Evolutionary conservation across 1,140 invertebrate species (phyloP), one percentile per base, ranked within the genome.

Genomic region (Heliconius hermathena): DNA sequence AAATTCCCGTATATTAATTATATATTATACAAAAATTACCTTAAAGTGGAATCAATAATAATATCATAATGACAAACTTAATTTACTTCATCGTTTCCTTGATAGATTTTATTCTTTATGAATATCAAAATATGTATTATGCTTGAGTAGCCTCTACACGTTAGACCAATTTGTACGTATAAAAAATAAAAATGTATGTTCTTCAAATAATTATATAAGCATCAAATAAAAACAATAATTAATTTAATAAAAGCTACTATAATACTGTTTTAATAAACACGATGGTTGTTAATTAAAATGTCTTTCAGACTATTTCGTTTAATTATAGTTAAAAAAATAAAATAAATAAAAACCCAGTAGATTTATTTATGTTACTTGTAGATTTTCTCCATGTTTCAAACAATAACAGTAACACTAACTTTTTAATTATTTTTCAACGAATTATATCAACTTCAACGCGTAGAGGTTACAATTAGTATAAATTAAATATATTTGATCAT

Each of bases 1-100:
- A 80, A 80, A 76, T 38, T 76, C 79, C 79, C 74, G 71, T 80
- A 80, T 80, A 80, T 73, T 80, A 66, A 66, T 76, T 41, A 73
- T 72, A 66, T 70, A 80, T 76, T 22, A 66, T 80, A 80, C 79
- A 80, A 80, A 36, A 76, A 76, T 54, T 73, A 76, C 66, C 70
- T 76, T 76, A 80, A 72, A 80, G 38, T 74, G 73, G 76, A 73
- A 72, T 76, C 73, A 71, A 76, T 74, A 72, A 13, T 66, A 66
- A 66, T 29, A 29, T 74, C 66, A 76, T 66, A 22, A 38, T 66
- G 26, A 71, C 41, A 70, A 80, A 66, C 57, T 60, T 60, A 60
- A 60, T 60, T 60, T 60, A 60, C 22, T 11, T 60, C 8, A 60
- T 26, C 9, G 60, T 29, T 26, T 66, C 60, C 60, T 66, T 66